phyloP scores from a whole-genome alignment of 2,888 invertebrate species.

The Harpalus rufipes region DNA sequence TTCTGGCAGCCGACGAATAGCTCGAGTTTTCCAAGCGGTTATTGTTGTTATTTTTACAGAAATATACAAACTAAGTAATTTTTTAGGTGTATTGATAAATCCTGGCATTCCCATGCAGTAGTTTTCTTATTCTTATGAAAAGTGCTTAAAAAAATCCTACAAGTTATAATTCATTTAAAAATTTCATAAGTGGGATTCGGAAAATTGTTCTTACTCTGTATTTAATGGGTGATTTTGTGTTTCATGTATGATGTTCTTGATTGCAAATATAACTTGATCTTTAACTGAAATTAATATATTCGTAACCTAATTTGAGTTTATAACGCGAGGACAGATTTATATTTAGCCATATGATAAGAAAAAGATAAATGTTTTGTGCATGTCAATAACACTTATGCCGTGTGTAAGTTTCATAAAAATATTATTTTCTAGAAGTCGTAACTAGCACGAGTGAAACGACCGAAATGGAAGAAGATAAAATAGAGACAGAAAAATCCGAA shows the following conservation, averaged over 20 bases:
- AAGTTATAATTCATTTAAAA: no score
- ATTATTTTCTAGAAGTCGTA: constrained; percentile 55
- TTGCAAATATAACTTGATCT: not conserved
- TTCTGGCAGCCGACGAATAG: no score
- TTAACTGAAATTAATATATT: not conserved
- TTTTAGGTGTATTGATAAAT: no score
- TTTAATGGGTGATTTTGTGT: no score
- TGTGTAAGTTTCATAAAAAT: constrained; percentile 11
- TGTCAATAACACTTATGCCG: constrained; percentile 17
- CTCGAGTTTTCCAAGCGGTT: no score
- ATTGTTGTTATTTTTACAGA: no score
- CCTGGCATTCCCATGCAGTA: no score
- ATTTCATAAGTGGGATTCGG: no score
- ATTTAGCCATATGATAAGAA: constrained; percentile 11
- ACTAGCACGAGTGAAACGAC: constrained; percentile 53
- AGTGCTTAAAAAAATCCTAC: no score
- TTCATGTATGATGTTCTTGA: no score
- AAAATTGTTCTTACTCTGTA: no score
- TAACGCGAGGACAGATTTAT: constrained; percentile 11
- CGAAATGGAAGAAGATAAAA: constrained; percentile 70
- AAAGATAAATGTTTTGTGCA: constrained; percentile 16
- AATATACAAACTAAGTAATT: no score
- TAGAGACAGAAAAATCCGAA: constrained; percentile 73
- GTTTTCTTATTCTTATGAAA: not conserved
- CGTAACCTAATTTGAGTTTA: constrained; percentile 22